These are phyloP conservation scores for Seriola rivoliana DNA, from an alignment of 2,113 vertebrate species.

Conservation along the genomic window DNA sequence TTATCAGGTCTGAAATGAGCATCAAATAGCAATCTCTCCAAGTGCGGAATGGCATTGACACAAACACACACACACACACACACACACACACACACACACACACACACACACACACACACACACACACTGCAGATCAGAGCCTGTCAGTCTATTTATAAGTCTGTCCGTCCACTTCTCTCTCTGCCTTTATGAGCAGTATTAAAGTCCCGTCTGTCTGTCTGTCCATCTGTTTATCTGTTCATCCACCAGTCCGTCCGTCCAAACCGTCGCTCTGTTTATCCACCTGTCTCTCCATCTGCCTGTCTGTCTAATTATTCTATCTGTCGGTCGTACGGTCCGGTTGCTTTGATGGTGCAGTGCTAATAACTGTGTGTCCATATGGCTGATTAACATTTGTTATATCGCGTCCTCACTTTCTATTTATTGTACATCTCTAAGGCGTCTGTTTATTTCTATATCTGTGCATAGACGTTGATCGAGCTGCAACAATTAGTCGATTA, in stretches of 20 bases:
- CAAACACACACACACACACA: not conserved
- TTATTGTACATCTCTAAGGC: not conserved
- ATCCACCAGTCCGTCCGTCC: conserved; percentile 49
- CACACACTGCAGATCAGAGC: not conserved
- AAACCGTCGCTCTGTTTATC: conserved; percentile 63
- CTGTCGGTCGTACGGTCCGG: conserved; percentile 41
- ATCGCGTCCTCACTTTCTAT: not conserved
- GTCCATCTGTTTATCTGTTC: conserved; percentile 64
- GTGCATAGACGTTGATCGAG: too few relatives aligned
- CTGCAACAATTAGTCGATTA: too few relatives aligned
- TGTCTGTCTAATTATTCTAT: conserved; percentile 46
- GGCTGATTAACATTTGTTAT: conserved; percentile 7
- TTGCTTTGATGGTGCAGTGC: conserved; percentile 37
- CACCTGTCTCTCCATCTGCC: conserved; percentile 71
- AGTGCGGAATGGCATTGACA: not conserved
- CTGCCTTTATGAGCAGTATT: conserved; percentile 53
- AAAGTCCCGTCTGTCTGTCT: conserved; percentile 51
- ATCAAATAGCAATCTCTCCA: conserved; percentile 13
- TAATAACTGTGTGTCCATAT: conserved; percentile 11
- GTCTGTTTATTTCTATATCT: too few relatives aligned
- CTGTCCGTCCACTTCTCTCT: conserved; percentile 23
- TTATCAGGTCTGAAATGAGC: conserved; percentile 35
- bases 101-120: conserved; percentile 29
- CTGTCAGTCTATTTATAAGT: conserved; percentile 31
- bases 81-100: too few relatives aligned